phyloP scores from a whole-genome alignment of 2,797 vertebrate species.

The Cirrhinus molitorella region DNA sequence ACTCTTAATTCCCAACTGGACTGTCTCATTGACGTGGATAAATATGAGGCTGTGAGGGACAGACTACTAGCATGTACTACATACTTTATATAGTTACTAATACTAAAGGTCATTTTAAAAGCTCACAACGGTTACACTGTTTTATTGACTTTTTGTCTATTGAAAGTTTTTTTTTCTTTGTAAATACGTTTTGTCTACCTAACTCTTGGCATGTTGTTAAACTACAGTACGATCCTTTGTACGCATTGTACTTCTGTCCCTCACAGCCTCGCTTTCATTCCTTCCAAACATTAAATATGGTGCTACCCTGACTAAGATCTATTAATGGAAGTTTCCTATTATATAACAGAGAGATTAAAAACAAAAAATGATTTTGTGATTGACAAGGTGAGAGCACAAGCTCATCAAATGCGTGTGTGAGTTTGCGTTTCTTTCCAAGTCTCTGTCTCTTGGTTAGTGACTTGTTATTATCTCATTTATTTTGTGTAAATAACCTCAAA shows the following conservation, averaged over 20 bases:
- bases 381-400: neutral
- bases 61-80: neutral
- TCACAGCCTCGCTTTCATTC: neutral
- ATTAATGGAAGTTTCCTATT: neutral
- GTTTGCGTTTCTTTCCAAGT: slow-evolving; percentile 58
- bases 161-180: neutral
- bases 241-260: neutral
- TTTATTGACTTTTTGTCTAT: neutral
- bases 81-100: neutral
- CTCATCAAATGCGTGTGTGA: slow-evolving; percentile 12
- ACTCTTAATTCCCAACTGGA: neutral
- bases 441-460: slow-evolving; percentile 66
- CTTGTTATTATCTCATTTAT: slow-evolving; percentile 77
- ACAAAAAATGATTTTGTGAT: neutral
- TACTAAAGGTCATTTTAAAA: neutral
- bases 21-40: neutral
- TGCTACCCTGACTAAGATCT: neutral
- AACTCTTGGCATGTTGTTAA: neutral
- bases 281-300: neutral
- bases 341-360: neutral
- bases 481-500: slow-evolving; percentile 83
- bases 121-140: neutral
- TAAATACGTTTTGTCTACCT: neutral
- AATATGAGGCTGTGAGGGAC: neutral
- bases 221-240: neutral